Base-by-base conservation (phyloP, 2,888 invertebrate species). In the Mesoligia furuncula region DNA sequence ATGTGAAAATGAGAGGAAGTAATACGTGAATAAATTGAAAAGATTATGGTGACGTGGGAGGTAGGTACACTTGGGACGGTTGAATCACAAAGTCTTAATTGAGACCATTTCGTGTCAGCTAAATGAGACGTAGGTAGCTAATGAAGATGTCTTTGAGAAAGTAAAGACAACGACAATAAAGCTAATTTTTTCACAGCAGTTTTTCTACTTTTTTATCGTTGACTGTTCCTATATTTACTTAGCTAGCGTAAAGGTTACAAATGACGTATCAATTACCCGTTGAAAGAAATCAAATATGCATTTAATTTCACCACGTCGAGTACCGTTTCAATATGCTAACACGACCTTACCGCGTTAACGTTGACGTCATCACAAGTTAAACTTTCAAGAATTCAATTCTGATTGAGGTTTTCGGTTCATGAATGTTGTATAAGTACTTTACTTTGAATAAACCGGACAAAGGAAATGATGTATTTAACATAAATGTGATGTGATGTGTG, bases 341-440 rank as follows among this genome's bases (percentile, higher is more conserved):
- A 20, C 31, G 72, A 81, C 65, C 62, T 77, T 48, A n/a, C 42
- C 15, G 24, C 24, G 54, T 15, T 61, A 42, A 68, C n/a, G 51
- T 59, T 73, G 69, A 71, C 62, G 81, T 71, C 81, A 77, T 64
- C 20, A 36, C 27, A 62, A 57, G 70, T 67, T 73, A 70, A 69
- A 77, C 31, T 31, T 39, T 59, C 51, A 70, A 66, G 39, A 67
- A 82, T 74, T 68, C 42, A 72, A 85, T 73, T 85, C 17, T 71
- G 42, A 75, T 83, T 64, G 66, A 54, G 61, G 77, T 75, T 73
- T 73, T 73, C 51, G 42, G 39, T 75, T 69, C 62, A 85, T 75
- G 57, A 78, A 85, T 73, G 45, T 70, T 80, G 31, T 68, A 67
- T 45, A n/a, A n/a, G n/a, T n/a, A 20, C 39, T 20, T 67, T 20